A percentile compares a stretch with the other conserved stretches of the same genome.
These are phyloP conservation scores for Aphidoletes aphidimyza DNA, from an alignment of 2,888 invertebrate genomes.

Conservation along the genomic window DNA sequence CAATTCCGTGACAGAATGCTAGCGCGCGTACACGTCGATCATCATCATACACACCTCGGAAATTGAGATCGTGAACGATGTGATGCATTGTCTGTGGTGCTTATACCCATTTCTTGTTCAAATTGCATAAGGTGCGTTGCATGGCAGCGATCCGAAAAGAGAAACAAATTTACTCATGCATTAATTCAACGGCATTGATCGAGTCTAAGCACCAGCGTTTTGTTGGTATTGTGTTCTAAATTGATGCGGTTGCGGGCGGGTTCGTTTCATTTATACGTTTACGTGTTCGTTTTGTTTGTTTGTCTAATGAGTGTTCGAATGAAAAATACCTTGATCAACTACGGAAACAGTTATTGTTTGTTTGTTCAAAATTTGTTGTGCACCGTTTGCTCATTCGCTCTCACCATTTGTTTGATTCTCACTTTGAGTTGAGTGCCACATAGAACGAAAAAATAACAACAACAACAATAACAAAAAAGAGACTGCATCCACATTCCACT, in stretches of 20 bases:
- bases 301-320: constrained; percentile 35
- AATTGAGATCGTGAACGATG: constrained; percentile 18
- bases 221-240: neutral
- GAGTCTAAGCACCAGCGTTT: neutral
- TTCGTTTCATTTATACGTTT: neutral
- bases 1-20: constrained; percentile 10
- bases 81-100: constrained; percentile 28
- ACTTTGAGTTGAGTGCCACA: neutral
- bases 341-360: constrained; percentile 53
- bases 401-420: neutral
- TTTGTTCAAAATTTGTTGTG: constrained; percentile 36
- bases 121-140: constrained; percentile 34
- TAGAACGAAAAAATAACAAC: too few species aligned
- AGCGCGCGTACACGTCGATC: constrained; percentile 24
- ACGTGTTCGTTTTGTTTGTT: neutral
- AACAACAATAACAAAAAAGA: neutral
- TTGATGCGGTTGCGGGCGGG: neutral
- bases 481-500: neutral
- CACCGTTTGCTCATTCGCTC: neutral
- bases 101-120: constrained; percentile 13
- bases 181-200: neutral
- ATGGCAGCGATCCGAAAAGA: neutral
- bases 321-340: constrained; percentile 21
- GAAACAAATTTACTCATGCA: constrained; percentile 17
- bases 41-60: constrained; percentile 16